A percentile compares a stretch with the other conserved stretches of the same genome.
These are phyloP conservation scores for Drosophila testacea DNA, from an alignment of 2,888 invertebrate genomes.

Conservation along the genomic window DNA sequence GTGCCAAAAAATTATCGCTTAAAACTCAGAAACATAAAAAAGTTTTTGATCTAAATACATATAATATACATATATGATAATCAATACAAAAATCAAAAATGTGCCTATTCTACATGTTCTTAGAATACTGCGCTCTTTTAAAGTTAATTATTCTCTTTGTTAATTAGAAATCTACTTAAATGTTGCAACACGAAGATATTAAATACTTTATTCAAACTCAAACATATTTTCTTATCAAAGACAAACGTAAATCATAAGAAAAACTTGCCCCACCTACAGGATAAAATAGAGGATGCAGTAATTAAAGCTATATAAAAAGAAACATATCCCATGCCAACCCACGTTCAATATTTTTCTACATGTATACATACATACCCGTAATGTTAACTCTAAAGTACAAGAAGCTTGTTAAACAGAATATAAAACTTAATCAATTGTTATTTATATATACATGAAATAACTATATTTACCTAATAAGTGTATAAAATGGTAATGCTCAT, in stretches of 20 bases:
- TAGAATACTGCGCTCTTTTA: slow-evolving; percentile 59
- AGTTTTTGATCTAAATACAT: slow-evolving; percentile 13
- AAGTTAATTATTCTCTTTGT: slow-evolving; percentile 53
- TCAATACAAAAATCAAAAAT: slow-evolving; percentile 36
- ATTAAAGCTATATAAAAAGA: slow-evolving; percentile 49
- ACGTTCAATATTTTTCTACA: slow-evolving; percentile 46
- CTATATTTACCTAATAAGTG: slow-evolving; percentile 17
- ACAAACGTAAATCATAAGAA: slow-evolving; percentile 21
- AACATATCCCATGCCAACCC: slow-evolving; percentile 68
- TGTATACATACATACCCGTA: slow-evolving; percentile 28
- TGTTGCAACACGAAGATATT: slow-evolving; percentile 2
- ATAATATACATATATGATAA: slow-evolving; percentile 48
- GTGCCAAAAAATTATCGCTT: slow-evolving; percentile 40
- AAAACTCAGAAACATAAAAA: slow-evolving; percentile 2
- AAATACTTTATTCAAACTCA: slow-evolving; percentile 21
- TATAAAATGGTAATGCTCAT: slow-evolving; percentile 21
- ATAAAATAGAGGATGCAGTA: slow-evolving; percentile 32
- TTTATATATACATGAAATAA: slow-evolving; percentile 53
- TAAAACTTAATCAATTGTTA: slow-evolving; percentile 48
- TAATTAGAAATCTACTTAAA: slow-evolving; percentile 26
- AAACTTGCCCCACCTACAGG: slow-evolving; percentile 49
- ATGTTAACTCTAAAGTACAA: slow-evolving; percentile 59
- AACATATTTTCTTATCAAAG: slow-evolving; percentile 34
- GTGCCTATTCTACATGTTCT: slow-evolving; percentile 60
- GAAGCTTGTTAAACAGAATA: slow-evolving; percentile 45